Evolutionary conservation across 37 sponge, comb jelly and placozoan genomes (phyloP), one percentile per base, ranked within the genome.

Genomic region (Crambe crambe): DNA sequence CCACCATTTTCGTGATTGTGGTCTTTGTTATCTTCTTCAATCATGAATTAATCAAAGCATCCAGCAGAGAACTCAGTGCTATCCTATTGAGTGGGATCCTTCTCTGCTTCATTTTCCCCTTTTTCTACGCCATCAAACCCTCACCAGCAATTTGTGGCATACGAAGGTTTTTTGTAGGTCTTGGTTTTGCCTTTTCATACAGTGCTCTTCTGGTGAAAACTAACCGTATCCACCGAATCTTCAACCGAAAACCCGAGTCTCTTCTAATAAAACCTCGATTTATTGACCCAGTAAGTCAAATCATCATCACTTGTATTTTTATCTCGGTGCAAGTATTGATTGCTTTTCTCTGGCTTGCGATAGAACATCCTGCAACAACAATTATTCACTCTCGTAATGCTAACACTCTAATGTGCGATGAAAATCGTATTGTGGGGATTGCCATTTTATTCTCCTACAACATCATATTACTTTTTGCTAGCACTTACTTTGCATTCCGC

Each of bases 11-110:
- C 29, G 56, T 83, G 9, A 56, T 58, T 5, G 64, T 79, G 25
- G 69, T 87, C 23, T 92, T 83, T 32, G 31, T 87, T 23, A 41
- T 68, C 37, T 70, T 78, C 25, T 72, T 70, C 54, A 79, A 84
- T 6, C 68, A 78, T 23, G 36, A 66, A 35, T 39, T 86, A 39
- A 69, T 93, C 59, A 89, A 90, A 34, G 90, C 84, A 22, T 74
- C 94, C 34, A 86, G 90, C 73, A 23, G 94, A 51, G 94, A 93
- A 80, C 81, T 87, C 22, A 87, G 88, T 62, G 37, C 66, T 29
- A 29, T 86, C n/a, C 67, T 93, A 34, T 69, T 93, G 32, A 27
- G 31, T 36, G 91, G 91, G 0, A 34, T 91, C 29, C 8, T 82
- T 0, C 68, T 90, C 35, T 87, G 80, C 40, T 90, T 74, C 78